Evolutionary conservation across 2,113 vertebrate genomes (phyloP), one percentile per base, ranked within the genome.

Genomic region (Porphyrio hochstetteri): DNA sequence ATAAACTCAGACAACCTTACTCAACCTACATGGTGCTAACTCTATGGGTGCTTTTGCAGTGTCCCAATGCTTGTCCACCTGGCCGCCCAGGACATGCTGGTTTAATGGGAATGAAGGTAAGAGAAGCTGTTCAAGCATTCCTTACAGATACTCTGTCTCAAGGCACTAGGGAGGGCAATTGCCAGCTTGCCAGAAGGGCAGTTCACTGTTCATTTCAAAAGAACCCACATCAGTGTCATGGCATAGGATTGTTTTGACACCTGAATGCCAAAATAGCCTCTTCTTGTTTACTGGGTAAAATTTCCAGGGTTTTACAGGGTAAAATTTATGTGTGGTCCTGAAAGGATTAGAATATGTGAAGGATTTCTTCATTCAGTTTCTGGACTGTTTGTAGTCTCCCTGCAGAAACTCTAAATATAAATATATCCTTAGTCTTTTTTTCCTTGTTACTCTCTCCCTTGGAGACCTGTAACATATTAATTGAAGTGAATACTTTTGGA

Each of bases 41-140:
- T 57, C 8, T 79, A 27, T 78, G 55, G 19, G 76, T 95, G 90
- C n/a, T 93, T 96, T 95, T 97, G 48, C 95, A 99, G 99, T 99
- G 99, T 96, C 98, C 99, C 61, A 98, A 97, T 95, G 97, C 99
- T 77, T 99, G 99, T 94, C 98, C 99, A 28, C 97, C 98, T 70
- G 99, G 99, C 11, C 98, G 97, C 11, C 96, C 99, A 52, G 99
- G 99, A 64, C 98, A 99, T 68, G 98, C 99, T 93, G 99, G 99
- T 3, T 97, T 99, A 91, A 98, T 99, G 94, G 99, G 99, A 76
- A 99, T 99, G 99, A 99, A 99, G 98, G 99, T 99, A 96, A 98
- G 97, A 92, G 33, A 69, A 80, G 11, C 38, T 38, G 13, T 64
- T 90, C 28, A 78, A 59, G 29, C 10, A 18, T 46, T 85, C 35